Evolutionary conservation across 64 coral and sea anemone genomes (phyloP).

Genomic region (Actinia tenebrosa): DNA sequence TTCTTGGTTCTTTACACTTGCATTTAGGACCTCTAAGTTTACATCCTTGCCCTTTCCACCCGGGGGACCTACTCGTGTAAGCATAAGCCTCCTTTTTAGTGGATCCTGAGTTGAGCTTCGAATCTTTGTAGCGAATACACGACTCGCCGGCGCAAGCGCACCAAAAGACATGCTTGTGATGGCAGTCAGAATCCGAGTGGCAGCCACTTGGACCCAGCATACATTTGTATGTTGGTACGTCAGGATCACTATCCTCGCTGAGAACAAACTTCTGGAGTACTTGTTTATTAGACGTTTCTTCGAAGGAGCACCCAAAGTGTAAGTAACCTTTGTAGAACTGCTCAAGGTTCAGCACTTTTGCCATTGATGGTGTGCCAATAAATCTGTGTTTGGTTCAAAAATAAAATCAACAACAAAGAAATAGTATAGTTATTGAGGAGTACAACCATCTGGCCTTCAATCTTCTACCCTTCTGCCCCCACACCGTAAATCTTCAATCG

Average conservation of each 20-base stretch:
- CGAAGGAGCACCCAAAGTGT: conserved; percentile 18
- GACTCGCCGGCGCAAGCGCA: conserved; percentile 26
- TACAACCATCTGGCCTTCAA: too few relatives aligned
- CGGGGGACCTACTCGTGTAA: not conserved
- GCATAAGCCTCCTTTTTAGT: not conserved
- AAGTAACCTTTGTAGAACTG: conserved; percentile 38
- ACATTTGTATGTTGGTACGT: conserved; percentile 27
- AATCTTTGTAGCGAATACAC: conserved; percentile 30
- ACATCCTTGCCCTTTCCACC: conserved; percentile 27
- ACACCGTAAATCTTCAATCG: too few relatives aligned
- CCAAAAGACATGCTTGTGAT: not conserved
- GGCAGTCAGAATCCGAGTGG: conserved; percentile 38
- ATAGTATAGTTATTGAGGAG: too few relatives aligned
- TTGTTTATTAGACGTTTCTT: not conserved
- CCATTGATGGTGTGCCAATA: not conserved
- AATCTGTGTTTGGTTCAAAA: not conserved
- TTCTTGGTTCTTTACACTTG: not conserved
- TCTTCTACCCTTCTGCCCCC: too few relatives aligned
- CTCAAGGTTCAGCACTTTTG: conserved; percentile 32
- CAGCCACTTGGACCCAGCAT: conserved; percentile 29
- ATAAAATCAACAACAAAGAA: not conserved
- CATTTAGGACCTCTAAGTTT: not conserved
- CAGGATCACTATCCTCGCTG: not conserved
- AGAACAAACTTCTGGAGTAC: conserved; percentile 23
- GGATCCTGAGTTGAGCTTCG: not conserved